Evolutionary conservation across 2,888 invertebrate genomes (phyloP).

Genomic region (Drosophila histrio): DNA sequence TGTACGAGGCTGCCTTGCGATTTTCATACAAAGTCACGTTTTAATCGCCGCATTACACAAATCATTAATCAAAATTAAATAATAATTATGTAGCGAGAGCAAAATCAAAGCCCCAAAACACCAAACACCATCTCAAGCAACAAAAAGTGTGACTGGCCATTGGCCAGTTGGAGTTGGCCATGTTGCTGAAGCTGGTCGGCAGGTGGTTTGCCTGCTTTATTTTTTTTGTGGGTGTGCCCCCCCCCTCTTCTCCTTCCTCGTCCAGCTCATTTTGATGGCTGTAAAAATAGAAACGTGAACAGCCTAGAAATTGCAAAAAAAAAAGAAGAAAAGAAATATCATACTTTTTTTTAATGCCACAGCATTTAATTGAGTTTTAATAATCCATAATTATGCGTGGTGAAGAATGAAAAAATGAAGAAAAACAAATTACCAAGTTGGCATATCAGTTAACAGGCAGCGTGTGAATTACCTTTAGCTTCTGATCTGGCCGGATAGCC

Average conservation of each 20-base stretch:
- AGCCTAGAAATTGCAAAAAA: conserved; percentile 23
- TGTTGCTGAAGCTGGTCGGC: conserved; percentile 34
- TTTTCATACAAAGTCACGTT: conserved; percentile 71
- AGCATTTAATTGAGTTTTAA: conserved; percentile 76
- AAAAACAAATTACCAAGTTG: conserved; percentile 41
- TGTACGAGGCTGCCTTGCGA: conserved; percentile 32
- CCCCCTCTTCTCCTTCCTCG: not conserved
- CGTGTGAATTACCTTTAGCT: conserved; percentile 62
- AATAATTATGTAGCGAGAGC: conserved; percentile 68
- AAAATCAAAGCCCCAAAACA: conserved; percentile 35
- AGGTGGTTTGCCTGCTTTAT: conserved; percentile 33
- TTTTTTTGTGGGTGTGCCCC: conserved; percentile 57
- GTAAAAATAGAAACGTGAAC: conserved; percentile 40
- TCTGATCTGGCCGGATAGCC: conserved; percentile 11
- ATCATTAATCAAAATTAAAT: conserved; percentile 80
- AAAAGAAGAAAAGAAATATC: not conserved
- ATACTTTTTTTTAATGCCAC: conserved; percentile 32
- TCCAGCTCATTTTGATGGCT: conserved; percentile 23
- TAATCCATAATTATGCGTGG: conserved; percentile 73
- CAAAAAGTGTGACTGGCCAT: conserved; percentile 37
- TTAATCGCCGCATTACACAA: conserved; percentile 71
- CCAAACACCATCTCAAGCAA: conserved; percentile 12
- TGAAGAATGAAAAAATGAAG: conserved; percentile 6
- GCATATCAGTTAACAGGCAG: conserved; percentile 60
- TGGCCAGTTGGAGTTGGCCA: conserved; percentile 33